Evolutionary conservation across 23 tunicate species (phyloP).

Genomic region (Trididemnum miniatum): DNA sequence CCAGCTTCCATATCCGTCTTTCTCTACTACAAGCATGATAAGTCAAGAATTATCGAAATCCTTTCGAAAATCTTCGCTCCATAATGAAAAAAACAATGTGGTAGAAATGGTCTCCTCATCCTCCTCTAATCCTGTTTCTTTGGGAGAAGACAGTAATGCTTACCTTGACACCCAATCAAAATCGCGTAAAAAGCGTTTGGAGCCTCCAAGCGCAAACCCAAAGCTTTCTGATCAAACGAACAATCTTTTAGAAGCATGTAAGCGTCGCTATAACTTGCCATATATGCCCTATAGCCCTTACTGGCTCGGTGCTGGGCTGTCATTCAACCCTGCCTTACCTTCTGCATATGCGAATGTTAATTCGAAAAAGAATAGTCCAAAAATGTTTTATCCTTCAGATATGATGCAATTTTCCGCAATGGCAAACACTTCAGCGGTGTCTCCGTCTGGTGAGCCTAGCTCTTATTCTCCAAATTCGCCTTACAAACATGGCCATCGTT

Average conservation of each 20-base stretch:
- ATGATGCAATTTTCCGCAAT: not conserved
- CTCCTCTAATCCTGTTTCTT: no score
- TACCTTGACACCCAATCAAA: no score
- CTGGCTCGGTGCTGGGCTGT: not conserved
- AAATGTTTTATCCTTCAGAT: conserved; percentile 11
- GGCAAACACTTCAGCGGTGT: not conserved
- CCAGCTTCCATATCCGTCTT: no score
- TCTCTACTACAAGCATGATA: no score
- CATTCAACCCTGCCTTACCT: not conserved
- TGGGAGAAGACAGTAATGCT: no score
- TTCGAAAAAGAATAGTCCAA: not conserved
- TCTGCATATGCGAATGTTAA: not conserved
- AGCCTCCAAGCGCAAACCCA: no score
- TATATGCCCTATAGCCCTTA: not conserved
- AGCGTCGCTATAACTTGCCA: not conserved
- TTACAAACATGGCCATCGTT: not conserved
- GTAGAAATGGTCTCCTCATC: no score
- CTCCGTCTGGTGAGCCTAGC: not conserved
- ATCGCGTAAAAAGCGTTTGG: no score
- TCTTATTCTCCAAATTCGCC: not conserved
- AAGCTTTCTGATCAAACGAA: no score
- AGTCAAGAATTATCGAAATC: no score
- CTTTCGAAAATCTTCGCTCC: no score
- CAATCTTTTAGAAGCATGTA: not conserved
- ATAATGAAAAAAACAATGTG: no score